Evolutionary conservation across 2,113 vertebrate genomes (phyloP).

Genomic region (Chaetodon auriga): DNA sequence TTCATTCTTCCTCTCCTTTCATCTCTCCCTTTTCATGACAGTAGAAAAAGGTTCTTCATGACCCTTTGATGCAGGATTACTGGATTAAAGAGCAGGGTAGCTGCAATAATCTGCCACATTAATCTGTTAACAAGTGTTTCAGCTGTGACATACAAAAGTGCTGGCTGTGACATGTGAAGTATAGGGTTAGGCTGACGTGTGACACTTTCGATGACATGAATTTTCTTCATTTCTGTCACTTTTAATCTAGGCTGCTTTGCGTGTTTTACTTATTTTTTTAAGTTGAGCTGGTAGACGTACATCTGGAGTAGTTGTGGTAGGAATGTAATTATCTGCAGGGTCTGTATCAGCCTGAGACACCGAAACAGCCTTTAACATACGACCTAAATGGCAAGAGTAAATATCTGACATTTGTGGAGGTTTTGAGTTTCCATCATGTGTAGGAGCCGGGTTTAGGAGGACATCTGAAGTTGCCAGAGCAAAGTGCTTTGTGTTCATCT

Average conservation of each 20-base stretch:
- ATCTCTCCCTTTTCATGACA: conserved; percentile 59
- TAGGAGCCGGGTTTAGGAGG: conserved; percentile 3
- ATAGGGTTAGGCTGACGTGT: conserved; percentile 46
- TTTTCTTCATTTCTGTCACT: conserved; percentile 58
- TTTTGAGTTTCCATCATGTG: conserved; percentile 31
- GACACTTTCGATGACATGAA: conserved; percentile 54
- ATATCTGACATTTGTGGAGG: conserved; percentile 37
- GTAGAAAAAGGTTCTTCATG: conserved; percentile 65
- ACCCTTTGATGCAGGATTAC: conserved; percentile 83
- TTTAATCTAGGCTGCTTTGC: conserved; percentile 50
- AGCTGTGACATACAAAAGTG: conserved; percentile 62
- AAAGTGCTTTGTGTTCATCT: not conserved
- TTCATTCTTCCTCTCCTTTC: conserved; percentile 55
- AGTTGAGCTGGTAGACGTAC: conserved; percentile 7
- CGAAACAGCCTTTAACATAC: conserved; percentile 24
- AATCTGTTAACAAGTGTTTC: conserved; percentile 80
- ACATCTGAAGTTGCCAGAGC: conserved; percentile 9
- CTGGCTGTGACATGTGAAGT: conserved; percentile 53
- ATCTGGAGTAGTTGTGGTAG: conserved; percentile 42
- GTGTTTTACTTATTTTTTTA: not conserved
- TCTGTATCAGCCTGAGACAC: conserved; percentile 36
- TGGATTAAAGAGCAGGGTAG: conserved; percentile 76
- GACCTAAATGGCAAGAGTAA: conserved; percentile 33
- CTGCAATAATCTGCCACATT: conserved; percentile 74
- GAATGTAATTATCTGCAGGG: conserved; percentile 19